Evolutionary conservation across 2,113 vertebrate species (phyloP).

Genomic region (Dicerorhinus sumatrensis): DNA sequence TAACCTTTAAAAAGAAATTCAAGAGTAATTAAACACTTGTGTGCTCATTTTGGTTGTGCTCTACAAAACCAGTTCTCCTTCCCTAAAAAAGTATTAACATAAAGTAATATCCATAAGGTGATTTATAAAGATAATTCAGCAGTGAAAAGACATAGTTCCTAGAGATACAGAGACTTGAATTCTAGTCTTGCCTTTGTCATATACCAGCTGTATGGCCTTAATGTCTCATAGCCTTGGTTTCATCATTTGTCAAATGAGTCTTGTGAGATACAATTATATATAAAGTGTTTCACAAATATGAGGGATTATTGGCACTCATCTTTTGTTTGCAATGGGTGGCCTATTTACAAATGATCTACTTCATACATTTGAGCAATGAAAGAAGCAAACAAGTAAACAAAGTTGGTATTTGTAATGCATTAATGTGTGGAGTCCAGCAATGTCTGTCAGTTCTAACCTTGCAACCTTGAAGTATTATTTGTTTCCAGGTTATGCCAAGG

Average conservation of each 20-base stretch:
- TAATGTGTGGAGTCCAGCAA: background rate
- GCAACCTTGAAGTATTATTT: constrained; percentile 12
- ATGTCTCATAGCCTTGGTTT: constrained; percentile 25
- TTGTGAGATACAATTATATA: background rate
- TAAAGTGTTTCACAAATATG: background rate
- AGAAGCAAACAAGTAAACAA: constrained; percentile 36
- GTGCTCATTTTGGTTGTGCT: background rate
- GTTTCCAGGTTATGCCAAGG: background rate
- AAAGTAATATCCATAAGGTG: constrained; percentile 29
- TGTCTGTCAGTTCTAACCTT: background rate
- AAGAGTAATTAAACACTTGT: constrained; percentile 55
- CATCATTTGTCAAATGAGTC: constrained; percentile 31
- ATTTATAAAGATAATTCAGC: constrained; percentile 33
- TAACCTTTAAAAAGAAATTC: constrained; percentile 55
- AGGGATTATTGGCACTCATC: background rate
- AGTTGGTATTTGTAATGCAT: background rate
- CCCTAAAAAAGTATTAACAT: background rate
- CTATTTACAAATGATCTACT: background rate
- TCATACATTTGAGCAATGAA: constrained; percentile 1
- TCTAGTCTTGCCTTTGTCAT: background rate
- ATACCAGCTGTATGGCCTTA: background rate
- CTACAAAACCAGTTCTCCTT: constrained; percentile 3
- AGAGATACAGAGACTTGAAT: background rate
- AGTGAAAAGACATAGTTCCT: constrained; percentile 14
- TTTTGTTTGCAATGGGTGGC: background rate